Conservation (phyloP, 2,113 vertebrate species). For the Platycercus adscitus region DNA sequence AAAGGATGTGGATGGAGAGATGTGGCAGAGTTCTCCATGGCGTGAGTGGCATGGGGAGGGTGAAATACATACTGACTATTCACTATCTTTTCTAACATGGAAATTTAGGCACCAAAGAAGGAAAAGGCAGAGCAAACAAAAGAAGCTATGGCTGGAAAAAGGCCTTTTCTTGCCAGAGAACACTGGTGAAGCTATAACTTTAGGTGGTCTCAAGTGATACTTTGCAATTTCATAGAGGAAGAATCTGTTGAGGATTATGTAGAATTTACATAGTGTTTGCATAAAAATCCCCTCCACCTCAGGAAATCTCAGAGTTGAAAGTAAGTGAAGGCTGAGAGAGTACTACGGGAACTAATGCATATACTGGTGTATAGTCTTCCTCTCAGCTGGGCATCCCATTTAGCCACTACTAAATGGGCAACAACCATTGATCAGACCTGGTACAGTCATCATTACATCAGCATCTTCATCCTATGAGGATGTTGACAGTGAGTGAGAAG, state of each 20-base stretch:
- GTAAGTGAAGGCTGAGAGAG: neutral
- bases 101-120: neutral
- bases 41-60: neutral
- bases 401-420: neutral
- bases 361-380: neutral
- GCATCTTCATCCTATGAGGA: neutral
- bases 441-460: accelerated
- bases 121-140: neutral
- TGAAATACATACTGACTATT: neutral
- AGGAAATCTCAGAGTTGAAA: neutral
- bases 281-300: neutral
- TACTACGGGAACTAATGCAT: neutral
- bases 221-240: neutral
- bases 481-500: neutral
- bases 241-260: neutral
- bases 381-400: neutral
- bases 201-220: neutral
- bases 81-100: accelerated
- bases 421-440: neutral
- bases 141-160: neutral
- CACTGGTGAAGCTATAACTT: neutral
- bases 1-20: neutral
- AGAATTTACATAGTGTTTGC: neutral
- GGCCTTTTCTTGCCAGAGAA: neutral
- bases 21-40: neutral